Evolutionary conservation across 2,888 invertebrate genomes (phyloP).

Genomic region (Argyresthia albistria): DNA sequence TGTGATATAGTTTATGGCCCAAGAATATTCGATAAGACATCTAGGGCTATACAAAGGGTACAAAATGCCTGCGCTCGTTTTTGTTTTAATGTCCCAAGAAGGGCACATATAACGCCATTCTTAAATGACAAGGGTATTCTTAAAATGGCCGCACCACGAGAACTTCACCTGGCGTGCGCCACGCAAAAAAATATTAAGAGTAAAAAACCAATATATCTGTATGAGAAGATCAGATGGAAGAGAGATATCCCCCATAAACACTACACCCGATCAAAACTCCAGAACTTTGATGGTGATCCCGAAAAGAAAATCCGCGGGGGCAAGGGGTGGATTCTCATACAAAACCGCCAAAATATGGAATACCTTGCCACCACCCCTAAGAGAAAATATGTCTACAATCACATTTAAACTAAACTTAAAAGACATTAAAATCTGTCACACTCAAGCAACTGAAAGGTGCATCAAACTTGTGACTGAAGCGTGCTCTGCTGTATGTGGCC

Average conservation of each 20-base stretch:
- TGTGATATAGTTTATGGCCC: slow-evolving; percentile 7
- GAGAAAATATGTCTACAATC: neutral
- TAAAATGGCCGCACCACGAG: slow-evolving; percentile 4
- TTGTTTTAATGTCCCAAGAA: slow-evolving; percentile 10
- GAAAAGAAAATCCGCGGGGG: neutral
- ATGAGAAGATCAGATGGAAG: neutral
- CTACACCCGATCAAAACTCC: too few species aligned
- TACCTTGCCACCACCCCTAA: neutral
- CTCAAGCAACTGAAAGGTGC: too few species aligned
- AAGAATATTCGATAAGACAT: neutral
- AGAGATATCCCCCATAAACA: neutral
- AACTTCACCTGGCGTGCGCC: neutral
- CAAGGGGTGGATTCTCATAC: neutral
- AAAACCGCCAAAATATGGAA: neutral
- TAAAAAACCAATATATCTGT: neutral
- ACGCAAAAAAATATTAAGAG: neutral
- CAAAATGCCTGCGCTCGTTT: slow-evolving; percentile 11
- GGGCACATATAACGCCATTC: slow-evolving; percentile 9
- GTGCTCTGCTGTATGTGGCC: too few species aligned
- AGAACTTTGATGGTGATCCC: too few species aligned
- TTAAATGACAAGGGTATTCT: slow-evolving; percentile 7
- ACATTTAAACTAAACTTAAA: neutral
- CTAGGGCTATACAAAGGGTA: slow-evolving; percentile 1
- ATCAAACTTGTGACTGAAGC: too few species aligned
- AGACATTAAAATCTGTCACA: too few species aligned